These are phyloP conservation scores for Xiphorhynchus erythropygius DNA, from an alignment of 2,797 vertebrate species.

Conservation along the genomic window DNA sequence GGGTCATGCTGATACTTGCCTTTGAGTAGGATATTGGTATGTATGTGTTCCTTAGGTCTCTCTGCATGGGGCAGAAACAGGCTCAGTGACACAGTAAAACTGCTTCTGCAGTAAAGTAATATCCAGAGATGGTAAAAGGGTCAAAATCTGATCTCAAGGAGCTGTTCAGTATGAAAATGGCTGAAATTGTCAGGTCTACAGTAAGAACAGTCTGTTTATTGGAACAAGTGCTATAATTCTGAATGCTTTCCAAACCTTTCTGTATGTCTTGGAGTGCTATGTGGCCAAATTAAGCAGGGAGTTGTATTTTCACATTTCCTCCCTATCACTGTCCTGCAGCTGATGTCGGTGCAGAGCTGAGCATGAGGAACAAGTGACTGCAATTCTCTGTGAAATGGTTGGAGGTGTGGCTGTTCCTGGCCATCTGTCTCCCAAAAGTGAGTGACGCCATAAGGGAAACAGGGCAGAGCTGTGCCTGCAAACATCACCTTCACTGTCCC, in stretches of 20 bases:
- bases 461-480: neutral
- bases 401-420: neutral
- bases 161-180: neutral
- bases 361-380: neutral
- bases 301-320: neutral
- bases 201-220: neutral
- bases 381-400: neutral
- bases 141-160: neutral
- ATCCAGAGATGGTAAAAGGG: neutral
- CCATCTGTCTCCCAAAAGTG: neutral
- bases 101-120: neutral
- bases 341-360: neutral
- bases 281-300: neutral
- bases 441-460: neutral
- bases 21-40: neutral
- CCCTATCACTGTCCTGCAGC: neutral
- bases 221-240: neutral
- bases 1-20: neutral
- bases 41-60: neutral
- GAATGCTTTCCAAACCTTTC: neutral
- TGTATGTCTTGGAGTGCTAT: neutral
- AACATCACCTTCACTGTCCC: neutral
- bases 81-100: neutral
- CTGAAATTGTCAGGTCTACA: neutral
- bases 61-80: accelerated